Conservation (phyloP, 2,888 invertebrate genomes). For the Coenonympha glycerion region DNA sequence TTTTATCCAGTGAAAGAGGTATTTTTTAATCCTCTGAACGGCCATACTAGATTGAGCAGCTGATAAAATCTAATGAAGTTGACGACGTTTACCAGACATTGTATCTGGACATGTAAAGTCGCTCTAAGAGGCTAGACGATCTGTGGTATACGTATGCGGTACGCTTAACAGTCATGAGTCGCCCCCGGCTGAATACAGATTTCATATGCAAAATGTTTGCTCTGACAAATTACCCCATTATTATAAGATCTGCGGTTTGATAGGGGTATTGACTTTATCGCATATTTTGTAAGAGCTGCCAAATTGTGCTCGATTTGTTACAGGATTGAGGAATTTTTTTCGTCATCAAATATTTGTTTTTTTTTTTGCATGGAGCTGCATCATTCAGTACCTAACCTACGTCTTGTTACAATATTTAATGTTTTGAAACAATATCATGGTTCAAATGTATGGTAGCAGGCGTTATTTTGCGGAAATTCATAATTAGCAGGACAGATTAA, state of each 20-base stretch:
- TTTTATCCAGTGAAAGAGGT: too few species aligned
- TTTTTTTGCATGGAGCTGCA: too few species aligned
- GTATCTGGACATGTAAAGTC: neutral
- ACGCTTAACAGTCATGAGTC: conserved; percentile 42
- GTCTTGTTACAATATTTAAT: too few species aligned
- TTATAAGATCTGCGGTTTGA: conserved; percentile 60
- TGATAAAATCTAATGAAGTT: too few species aligned
- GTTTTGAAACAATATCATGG: too few species aligned
- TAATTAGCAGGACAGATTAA: too few species aligned
- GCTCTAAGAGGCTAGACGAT: conserved; percentile 16
- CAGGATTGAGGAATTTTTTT: conserved; percentile 19
- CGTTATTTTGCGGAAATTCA: too few species aligned
- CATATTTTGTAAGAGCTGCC: conserved; percentile 28
- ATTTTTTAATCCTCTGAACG: too few species aligned
- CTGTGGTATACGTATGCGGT: conserved; percentile 2
- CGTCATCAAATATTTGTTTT: too few species aligned
- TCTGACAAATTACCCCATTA: conserved; percentile 68
- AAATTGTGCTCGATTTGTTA: conserved; percentile 28
- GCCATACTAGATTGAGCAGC: too few species aligned
- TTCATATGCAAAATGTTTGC: conserved; percentile 64
- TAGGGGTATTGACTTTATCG: conserved; percentile 51
- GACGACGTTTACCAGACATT: neutral
- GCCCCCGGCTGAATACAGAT: conserved; percentile 51
- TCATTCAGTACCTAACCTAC: too few species aligned
- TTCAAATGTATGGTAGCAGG: too few species aligned